phyloP scores from a whole-genome alignment of 92 coral and sea anemone genomes.

The Epizoanthus fatuus region DNA sequence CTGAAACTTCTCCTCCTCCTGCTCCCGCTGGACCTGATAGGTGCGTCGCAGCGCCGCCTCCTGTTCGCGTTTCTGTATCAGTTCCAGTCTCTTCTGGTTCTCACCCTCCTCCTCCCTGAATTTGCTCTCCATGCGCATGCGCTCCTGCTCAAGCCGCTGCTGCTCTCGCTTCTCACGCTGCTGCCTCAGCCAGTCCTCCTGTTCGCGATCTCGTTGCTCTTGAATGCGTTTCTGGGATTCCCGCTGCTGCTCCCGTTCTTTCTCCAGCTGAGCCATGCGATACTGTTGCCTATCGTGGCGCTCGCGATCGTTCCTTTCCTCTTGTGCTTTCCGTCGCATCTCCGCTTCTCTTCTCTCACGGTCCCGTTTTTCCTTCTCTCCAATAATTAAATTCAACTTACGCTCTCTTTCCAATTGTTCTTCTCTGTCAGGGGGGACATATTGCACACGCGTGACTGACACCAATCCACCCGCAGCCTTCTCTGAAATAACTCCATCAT shows the following conservation, averaged over 20 bases:
- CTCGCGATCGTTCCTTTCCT: conserved; percentile 64
- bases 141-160: conserved; percentile 75
- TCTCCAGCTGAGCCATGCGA: conserved; percentile 68
- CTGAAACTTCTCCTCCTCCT: conserved; percentile 59
- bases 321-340: conserved; percentile 57
- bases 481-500: conserved; percentile 38
- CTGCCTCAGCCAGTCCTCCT: conserved; percentile 76
- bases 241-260: conserved; percentile 79
- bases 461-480: conserved; percentile 82
- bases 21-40: conserved; percentile 55
- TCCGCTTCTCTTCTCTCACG: conserved; percentile 73
- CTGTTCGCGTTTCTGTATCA: conserved; percentile 81
- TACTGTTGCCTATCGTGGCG: conserved; percentile 58
- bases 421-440: conserved; percentile 85
- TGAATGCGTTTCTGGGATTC: conserved; percentile 74
- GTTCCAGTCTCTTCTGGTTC: conserved; percentile 63
- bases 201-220: conserved; percentile 73
- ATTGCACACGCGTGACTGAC: conserved; percentile 88
- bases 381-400: conserved; percentile 64
- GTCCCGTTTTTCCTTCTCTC: conserved; percentile 64
- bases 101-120: conserved; percentile 83
- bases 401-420: conserved; percentile 79
- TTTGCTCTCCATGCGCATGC: conserved; percentile 73
- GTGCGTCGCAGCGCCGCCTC: conserved; percentile 78
- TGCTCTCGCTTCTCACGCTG: conserved; percentile 80